A percentile compares a stretch with the other conserved stretches of the same genome.
phyloP scores from a whole-genome alignment of 2,797 vertebrate genomes.

The Arctocebus calabarensis region DNA sequence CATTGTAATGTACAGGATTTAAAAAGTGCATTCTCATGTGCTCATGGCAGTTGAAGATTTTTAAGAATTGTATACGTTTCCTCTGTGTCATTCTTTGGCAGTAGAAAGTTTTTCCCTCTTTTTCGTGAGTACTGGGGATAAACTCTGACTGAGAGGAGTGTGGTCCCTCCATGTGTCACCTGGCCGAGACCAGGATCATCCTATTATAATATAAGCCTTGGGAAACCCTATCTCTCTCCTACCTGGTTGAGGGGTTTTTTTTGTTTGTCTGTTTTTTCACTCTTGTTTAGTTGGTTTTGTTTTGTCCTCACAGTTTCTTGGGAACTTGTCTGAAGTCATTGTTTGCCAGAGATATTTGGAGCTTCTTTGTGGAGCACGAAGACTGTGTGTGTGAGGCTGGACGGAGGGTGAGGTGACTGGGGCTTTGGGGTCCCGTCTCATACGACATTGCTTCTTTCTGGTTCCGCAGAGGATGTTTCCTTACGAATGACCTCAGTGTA shows the following conservation, averaged over 20 bases:
- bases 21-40: neutral
- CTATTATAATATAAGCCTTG: neutral
- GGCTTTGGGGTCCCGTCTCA: neutral
- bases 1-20: slow-evolving; percentile 43
- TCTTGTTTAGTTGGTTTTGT: neutral
- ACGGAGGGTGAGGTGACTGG: neutral
- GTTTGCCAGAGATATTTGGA: neutral
- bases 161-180: neutral
- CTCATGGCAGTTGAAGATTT: neutral
- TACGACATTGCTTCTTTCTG: neutral
- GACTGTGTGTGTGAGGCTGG: neutral
- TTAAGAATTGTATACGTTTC: neutral
- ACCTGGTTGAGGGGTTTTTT: neutral
- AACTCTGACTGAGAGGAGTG: neutral
- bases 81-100: neutral
- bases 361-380: neutral
- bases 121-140: neutral
- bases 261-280: neutral
- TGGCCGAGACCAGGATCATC: neutral
- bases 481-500: neutral
- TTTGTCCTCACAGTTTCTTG: slow-evolving; percentile 4
- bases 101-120: neutral
- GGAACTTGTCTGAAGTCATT: slow-evolving; percentile 6
- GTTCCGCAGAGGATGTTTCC: neutral
- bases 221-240: neutral